These are phyloP conservation scores for Epinephelus lanceolatus DNA, from an alignment of 2,113 vertebrate species.

Conservation along the genomic window DNA sequence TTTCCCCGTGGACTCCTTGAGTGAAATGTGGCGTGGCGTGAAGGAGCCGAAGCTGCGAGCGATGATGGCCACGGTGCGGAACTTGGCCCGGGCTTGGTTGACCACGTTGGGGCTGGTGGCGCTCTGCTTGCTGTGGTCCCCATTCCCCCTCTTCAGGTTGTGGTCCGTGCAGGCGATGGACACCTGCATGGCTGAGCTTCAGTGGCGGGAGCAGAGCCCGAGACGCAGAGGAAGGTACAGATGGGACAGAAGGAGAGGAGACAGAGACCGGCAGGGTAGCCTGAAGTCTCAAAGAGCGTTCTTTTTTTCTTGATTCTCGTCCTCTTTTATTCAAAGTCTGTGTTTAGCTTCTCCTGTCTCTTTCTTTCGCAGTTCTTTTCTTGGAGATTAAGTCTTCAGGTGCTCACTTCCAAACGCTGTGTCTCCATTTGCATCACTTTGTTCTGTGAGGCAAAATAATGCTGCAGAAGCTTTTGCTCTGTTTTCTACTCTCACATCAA, in stretches of 20 bases:
- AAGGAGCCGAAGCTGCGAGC: slow-evolving; percentile 97
- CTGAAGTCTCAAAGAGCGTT: slow-evolving; percentile 2
- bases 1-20: slow-evolving; percentile 98
- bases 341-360: neutral
- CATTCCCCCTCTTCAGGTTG: slow-evolving; percentile 96
- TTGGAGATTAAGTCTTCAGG: slow-evolving; percentile 33
- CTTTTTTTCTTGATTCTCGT: slow-evolving; percentile 12
- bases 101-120: slow-evolving; percentile 93
- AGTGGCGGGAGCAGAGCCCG: neutral
- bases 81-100: slow-evolving; percentile 95
- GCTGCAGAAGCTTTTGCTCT: slow-evolving; percentile 17
- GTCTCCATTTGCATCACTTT: slow-evolving; percentile 59
- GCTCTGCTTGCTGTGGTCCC: slow-evolving; percentile 96
- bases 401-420: slow-evolving; percentile 24
- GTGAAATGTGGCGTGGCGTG: slow-evolving; percentile 96
- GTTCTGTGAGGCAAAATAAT: slow-evolving; percentile 28
- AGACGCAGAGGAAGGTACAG: slow-evolving; percentile 13
- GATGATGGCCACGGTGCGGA: slow-evolving; percentile 98
- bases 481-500: slow-evolving; percentile 35
- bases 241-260: slow-evolving; percentile 10
- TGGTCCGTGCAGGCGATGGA: slow-evolving; percentile 99
- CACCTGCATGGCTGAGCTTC: slow-evolving; percentile 92
- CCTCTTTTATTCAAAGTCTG: slow-evolving; percentile 6
- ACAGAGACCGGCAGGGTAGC: neutral
- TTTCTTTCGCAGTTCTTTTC: slow-evolving; percentile 23